Base-by-base conservation (phyloP, 2,113 vertebrate species). In the Polyodon spathula region DNA sequence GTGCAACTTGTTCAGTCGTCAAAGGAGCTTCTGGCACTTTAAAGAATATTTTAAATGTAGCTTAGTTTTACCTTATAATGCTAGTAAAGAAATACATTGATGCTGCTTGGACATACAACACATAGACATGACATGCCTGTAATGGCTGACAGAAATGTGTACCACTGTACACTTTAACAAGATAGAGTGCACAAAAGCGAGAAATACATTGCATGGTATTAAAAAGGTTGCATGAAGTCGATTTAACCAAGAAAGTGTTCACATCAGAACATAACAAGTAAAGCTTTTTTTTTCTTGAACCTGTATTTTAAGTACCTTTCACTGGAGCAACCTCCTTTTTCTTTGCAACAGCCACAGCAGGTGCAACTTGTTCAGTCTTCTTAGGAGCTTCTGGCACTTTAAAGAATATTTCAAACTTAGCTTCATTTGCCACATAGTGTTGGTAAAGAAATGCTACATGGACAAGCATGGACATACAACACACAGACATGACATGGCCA, bases 301-400 rank as follows among this genome's bases (percentile, higher is more conserved):
- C 11, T 39, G 27, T 37, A 41, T 12, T 16, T 44, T 6, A 51
- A 50, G 40, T 66, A 66, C 65, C 65, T n/a, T n/a, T n/a, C n/a
- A n/a, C n/a, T n/a, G n/a, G n/a, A n/a, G n/a, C n/a, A n/a, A n/a
- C n/a, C n/a, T n/a, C n/a, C n/a, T n/a, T n/a, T n/a, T n/a, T n/a
- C n/a, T n/a, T n/a, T 56, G 55, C 14, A 14, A 11, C 7, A 39
- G 76, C 73, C 69, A 76, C 67, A 56, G 43, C 43, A 44, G 43
- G 43, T 44, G 7, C 12, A 12, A 12, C 43, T 44, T 44, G 7
- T 12, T 44, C 43, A 44, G 12, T n/a, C n/a, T n/a, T n/a, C n/a
- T n/a, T n/a, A n/a, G n/a, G n/a, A n/a, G n/a, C n/a, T n/a, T n/a
- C n/a, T n/a, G n/a, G n/a, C n/a, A n/a, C n/a, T n/a, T n/a, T n/a